A percentile compares a stretch with the other conserved stretches of the same genome.
phyloP scores from a whole-genome alignment of 64 coral and sea anemone species.

The Astreopora myriophthalma region DNA sequence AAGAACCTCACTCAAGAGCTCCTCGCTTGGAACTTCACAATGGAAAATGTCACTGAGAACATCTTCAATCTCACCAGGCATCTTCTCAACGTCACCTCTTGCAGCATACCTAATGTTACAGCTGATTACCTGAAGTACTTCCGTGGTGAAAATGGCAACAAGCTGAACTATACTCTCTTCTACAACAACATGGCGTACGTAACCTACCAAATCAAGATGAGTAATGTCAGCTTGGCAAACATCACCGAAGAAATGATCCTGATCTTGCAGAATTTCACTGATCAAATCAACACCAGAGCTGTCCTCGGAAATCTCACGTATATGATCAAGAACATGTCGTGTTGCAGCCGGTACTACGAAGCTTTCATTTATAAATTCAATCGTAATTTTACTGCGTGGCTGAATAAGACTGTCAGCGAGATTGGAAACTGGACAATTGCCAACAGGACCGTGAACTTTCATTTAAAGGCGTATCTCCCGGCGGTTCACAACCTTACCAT shows the following conservation, averaged over 20 bases:
- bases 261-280: conserved; percentile 66
- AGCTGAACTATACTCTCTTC: conserved; percentile 32
- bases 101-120: conserved; percentile 49
- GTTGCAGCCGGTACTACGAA: conserved; percentile 37
- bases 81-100: conserved; percentile 69
- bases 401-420: conserved; percentile 48
- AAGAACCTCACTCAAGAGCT: conserved; percentile 65
- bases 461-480: conserved; percentile 64
- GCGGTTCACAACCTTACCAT: conserved; percentile 34
- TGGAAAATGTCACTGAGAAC: conserved; percentile 56
- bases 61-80: conserved; percentile 53
- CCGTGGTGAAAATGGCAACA: neutral
- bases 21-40: conserved; percentile 62
- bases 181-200: conserved; percentile 31
- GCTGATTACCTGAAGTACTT: conserved; percentile 52
- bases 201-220: conserved; percentile 1
- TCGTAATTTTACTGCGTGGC: conserved; percentile 32
- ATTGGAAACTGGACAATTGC: conserved; percentile 57
- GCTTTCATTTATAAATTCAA: conserved; percentile 43
- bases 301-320: conserved; percentile 57
- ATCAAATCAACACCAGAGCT: conserved; percentile 53
- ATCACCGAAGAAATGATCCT: conserved; percentile 72
- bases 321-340: conserved; percentile 33
- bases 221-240: conserved; percentile 48
- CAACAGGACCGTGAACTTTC: conserved; percentile 45